These are phyloP conservation scores for Scyliorhinus canicula DNA, from an alignment of 2,797 vertebrate genomes.

Conservation along the genomic window DNA sequence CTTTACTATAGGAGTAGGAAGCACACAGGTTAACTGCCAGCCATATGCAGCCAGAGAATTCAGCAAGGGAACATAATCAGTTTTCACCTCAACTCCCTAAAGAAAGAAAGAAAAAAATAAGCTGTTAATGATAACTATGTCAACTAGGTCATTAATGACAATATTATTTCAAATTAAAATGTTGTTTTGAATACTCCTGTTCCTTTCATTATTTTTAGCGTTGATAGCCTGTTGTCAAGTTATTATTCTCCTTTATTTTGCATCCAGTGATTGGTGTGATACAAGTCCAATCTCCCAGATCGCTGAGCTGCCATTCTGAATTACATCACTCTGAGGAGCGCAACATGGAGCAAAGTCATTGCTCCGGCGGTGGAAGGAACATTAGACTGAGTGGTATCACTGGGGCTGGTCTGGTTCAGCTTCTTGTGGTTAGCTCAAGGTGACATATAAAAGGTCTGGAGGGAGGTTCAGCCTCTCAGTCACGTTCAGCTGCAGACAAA, in stretches of 20 bases:
- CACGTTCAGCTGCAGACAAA: background rate
- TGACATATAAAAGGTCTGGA: background rate
- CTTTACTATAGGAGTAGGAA: constrained; percentile 86
- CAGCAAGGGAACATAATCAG: constrained; percentile 87
- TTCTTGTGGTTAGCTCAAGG: background rate
- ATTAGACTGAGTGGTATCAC: background rate
- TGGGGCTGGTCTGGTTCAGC: background rate
- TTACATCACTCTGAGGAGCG: background rate
- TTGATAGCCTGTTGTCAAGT: background rate
- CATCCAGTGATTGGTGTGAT: too few relatives aligned
- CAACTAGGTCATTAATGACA: background rate
- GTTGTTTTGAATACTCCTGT: background rate
- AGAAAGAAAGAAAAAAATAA: constrained; percentile 45
- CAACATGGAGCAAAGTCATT: background rate
- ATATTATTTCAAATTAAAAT: background rate
- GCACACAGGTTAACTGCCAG: constrained; percentile 92
- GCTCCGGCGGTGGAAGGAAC: background rate
- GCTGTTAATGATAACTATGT: constrained; percentile 40
- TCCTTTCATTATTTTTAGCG: background rate
- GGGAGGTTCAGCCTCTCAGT: background rate
- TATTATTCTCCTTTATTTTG: background rate
- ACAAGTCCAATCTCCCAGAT: background rate
- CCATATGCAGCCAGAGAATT: constrained; percentile 84
- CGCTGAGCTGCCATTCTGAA: background rate
- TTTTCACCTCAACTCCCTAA: constrained; percentile 84